A percentile compares a stretch with the other conserved stretches of the same genome.
These are phyloP conservation scores for Larimichthys crocea DNA, from an alignment of 2,113 vertebrate species.

Conservation along the genomic window DNA sequence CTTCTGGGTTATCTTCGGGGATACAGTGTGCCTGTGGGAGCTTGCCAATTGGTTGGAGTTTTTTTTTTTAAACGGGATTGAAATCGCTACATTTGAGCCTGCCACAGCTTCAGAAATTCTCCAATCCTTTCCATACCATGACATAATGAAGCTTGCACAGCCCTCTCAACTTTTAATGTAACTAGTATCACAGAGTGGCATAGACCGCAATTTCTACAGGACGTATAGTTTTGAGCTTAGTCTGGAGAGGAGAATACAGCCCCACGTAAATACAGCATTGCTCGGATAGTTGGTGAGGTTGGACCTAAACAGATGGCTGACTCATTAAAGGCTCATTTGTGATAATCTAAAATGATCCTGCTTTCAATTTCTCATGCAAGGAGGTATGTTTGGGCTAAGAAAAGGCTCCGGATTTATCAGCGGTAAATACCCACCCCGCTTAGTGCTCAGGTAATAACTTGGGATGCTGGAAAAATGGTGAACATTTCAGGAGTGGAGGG, in stretches of 20 bases:
- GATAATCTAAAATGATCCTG: slow-evolving; percentile 72
- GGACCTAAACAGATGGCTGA: slow-evolving; percentile 63
- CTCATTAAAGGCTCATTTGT: slow-evolving; percentile 70
- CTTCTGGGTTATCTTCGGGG: slow-evolving; percentile 70
- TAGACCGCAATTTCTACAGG: slow-evolving; percentile 25
- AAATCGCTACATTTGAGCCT: slow-evolving; percentile 57
- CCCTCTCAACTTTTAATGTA: slow-evolving; percentile 33
- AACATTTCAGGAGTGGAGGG: slow-evolving; percentile 58
- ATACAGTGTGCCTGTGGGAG: slow-evolving; percentile 61
- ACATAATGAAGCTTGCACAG: slow-evolving; percentile 51
- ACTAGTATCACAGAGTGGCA: slow-evolving; percentile 26
- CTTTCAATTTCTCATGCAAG: slow-evolving; percentile 63
- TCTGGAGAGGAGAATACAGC: slow-evolving; percentile 42
- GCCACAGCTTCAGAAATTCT: slow-evolving; percentile 43
- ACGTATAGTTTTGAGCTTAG: slow-evolving; percentile 25
- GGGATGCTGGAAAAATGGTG: slow-evolving; percentile 55
- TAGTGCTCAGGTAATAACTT: slow-evolving; percentile 76
- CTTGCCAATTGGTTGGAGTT: slow-evolving; percentile 54
- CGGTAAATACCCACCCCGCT: slow-evolving; percentile 69
- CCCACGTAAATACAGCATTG: slow-evolving; percentile 21
- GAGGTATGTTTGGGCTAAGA: slow-evolving; percentile 62
- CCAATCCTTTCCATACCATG: slow-evolving; percentile 48
- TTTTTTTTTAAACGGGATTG: slow-evolving; percentile 56
- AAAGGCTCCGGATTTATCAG: slow-evolving; percentile 63
- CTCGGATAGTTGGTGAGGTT: slow-evolving; percentile 35